Evolutionary conservation across 2,797 vertebrate genomes (phyloP).

Genomic region (Crenichthys baileyi): DNA sequence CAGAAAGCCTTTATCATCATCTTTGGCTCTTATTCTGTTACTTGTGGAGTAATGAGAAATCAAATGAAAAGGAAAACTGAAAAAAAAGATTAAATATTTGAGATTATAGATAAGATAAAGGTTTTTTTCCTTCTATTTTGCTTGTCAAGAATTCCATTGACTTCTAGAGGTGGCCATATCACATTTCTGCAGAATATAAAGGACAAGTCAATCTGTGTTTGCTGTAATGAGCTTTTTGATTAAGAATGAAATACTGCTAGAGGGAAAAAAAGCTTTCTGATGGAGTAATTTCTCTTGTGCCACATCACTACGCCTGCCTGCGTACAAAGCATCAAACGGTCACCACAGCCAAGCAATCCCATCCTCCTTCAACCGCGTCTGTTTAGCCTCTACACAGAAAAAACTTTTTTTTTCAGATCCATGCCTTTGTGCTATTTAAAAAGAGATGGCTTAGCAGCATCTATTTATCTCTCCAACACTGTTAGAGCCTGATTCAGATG

Average conservation of each 20-base stretch:
- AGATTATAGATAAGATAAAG: conserved; percentile 45
- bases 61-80: conserved; percentile 55
- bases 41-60: conserved; percentile 58
- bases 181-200: conserved; percentile 65
- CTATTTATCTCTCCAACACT: conserved; percentile 51
- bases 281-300: conserved; percentile 63
- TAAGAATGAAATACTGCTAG: conserved; percentile 72
- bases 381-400: conserved; percentile 45
- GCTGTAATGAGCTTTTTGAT: conserved; percentile 81
- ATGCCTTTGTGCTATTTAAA: conserved; percentile 65
- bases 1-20: conserved; percentile 66
- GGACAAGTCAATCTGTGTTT: conserved; percentile 65
- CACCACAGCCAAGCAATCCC: conserved; percentile 29
- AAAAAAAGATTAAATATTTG: conserved; percentile 53
- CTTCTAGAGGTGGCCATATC: conserved; percentile 45
- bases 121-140: conserved; percentile 3
- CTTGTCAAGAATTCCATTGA: conserved; percentile 64
- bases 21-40: conserved; percentile 44
- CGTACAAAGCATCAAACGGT: conserved; percentile 39
- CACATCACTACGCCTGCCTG: conserved; percentile 46
- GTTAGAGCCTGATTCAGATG: conserved; percentile 40
- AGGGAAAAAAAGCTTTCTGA: conserved; percentile 49
- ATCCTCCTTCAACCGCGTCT: conserved; percentile 27
- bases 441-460: conserved; percentile 43
- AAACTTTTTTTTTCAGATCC: conserved; percentile 38